A percentile compares a stretch with the other conserved stretches of the same genome.
phyloP scores from a whole-genome alignment of 2,888 invertebrate species.

The Leptinotarsa tumamoca region DNA sequence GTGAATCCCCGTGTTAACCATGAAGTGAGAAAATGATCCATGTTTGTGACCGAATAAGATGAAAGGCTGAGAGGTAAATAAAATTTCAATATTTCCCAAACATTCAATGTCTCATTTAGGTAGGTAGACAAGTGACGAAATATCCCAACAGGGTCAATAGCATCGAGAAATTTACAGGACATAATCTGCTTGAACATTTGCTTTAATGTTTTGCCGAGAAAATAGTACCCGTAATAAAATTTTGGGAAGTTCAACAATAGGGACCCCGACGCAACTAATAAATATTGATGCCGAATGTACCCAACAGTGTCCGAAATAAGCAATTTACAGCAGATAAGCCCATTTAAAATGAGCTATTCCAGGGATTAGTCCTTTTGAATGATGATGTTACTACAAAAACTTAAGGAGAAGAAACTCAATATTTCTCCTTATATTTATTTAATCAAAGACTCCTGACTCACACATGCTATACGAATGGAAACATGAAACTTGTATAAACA shows the following conservation, averaged over 20 bases:
- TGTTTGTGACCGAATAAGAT: background rate
- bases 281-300: constrained; percentile 38
- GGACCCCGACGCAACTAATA: constrained; percentile 35
- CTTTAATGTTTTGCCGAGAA: constrained; percentile 46
- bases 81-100: constrained; percentile 11
- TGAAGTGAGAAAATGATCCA: background rate
- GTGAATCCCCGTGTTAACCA: background rate
- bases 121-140: constrained; percentile 28
- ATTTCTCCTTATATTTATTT: too few species aligned
- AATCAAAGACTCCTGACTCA: too few species aligned
- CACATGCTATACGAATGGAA: too few species aligned
- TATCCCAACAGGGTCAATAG: constrained; percentile 28
- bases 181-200: constrained; percentile 34
- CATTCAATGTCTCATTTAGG: constrained; percentile 23
- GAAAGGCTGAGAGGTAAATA: background rate
- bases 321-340: constrained; percentile 20
- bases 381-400: too few species aligned
- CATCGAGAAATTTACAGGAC: constrained; percentile 30
- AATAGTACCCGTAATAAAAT: constrained; percentile 47
- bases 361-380: background rate
- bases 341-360: background rate
- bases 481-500: too few species aligned
- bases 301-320: constrained; percentile 27
- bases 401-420: too few species aligned
- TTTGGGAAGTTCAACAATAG: constrained; percentile 33